These are phyloP conservation scores for Kuschelorhynchus macadamiae DNA, from an alignment of 2,888 invertebrate genomes.

Conservation along the genomic window DNA sequence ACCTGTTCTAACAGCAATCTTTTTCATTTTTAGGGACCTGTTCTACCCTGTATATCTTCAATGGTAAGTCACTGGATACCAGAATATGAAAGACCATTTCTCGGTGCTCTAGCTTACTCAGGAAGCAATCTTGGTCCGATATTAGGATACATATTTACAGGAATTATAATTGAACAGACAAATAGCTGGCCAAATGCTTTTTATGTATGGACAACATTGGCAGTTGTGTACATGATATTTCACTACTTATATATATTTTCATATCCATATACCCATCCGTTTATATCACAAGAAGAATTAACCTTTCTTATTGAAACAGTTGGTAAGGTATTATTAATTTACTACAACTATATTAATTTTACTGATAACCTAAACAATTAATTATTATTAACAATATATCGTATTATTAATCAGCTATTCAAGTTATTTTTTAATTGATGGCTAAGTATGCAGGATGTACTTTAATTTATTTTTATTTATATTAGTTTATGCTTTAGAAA, in stretches of 20 bases:
- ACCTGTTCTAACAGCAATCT: not conserved
- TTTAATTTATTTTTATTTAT: too few relatives aligned
- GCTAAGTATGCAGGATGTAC: too few relatives aligned
- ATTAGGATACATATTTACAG: constrained; percentile 76
- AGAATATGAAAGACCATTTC: constrained; percentile 79
- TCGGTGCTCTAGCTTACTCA: constrained; percentile 84
- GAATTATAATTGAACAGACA: constrained; percentile 75
- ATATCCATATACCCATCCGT: constrained; percentile 73
- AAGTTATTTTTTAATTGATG: too few relatives aligned
- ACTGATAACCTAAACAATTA: too few relatives aligned
- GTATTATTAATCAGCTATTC: too few relatives aligned
- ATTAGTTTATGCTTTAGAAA: too few relatives aligned
- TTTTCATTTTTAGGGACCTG: constrained; percentile 73
- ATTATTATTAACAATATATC: too few relatives aligned
- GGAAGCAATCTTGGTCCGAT: constrained; percentile 81
- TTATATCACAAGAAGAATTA: constrained; percentile 45
- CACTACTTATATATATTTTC: constrained; percentile 61
- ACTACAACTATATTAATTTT: not conserved
- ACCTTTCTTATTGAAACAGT: constrained; percentile 33
- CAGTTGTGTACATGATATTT: constrained; percentile 4
- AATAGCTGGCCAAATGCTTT: constrained; percentile 72
- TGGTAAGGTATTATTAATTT: constrained; percentile 5
- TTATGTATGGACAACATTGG: constrained; percentile 6
- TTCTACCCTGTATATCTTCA: constrained; percentile 72
- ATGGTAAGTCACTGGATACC: constrained; percentile 84